Percentiles rank a stretch among this genome's conserved stretches.
phyloP scores from a whole-genome alignment of 1,140 invertebrate genomes.

The Drosophila setifemur region DNA sequence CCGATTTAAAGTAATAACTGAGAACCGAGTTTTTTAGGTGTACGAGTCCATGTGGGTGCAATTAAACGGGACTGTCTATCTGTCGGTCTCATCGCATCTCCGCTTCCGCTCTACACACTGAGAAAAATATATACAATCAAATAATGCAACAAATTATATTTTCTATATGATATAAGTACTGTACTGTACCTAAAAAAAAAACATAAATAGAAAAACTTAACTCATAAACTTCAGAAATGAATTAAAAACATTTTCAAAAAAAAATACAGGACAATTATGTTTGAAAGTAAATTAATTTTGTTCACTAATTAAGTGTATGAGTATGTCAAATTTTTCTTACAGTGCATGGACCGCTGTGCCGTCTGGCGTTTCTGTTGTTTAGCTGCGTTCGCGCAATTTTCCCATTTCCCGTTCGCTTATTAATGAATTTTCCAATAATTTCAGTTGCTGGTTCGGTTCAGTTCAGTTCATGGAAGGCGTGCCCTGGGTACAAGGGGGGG shows the following conservation, averaged over 20 bases:
- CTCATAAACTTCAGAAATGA: too few relatives aligned
- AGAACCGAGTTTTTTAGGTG: too few relatives aligned
- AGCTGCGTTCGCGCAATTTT: slow-evolving; percentile 60
- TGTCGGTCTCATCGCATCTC: slow-evolving; percentile 9
- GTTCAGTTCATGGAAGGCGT: not conserved
- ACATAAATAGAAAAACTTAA: too few relatives aligned
- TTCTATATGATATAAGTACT: not conserved
- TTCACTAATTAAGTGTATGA: too few relatives aligned
- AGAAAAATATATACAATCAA: not conserved
- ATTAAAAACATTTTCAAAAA: too few relatives aligned
- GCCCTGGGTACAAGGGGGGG: not conserved
- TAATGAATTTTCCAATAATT: slow-evolving; percentile 76
- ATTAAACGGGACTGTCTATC: slow-evolving; percentile 46
- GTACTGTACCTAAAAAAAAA: too few relatives aligned
- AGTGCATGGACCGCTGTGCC: not conserved
- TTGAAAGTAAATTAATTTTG: too few relatives aligned
- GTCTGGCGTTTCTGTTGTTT: slow-evolving; percentile 44
- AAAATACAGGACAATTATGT: too few relatives aligned
- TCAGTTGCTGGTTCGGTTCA: slow-evolving; percentile 18
- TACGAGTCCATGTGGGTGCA: slow-evolving; percentile 44
- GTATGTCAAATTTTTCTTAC: not conserved
- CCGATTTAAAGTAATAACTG: too few relatives aligned
- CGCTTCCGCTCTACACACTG: slow-evolving; percentile 6
- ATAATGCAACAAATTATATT: not conserved
- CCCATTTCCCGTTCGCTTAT: slow-evolving; percentile 64